These are phyloP conservation scores for Cathartes aura DNA, from an alignment of 2,113 vertebrate genomes.

Conservation along the genomic window DNA sequence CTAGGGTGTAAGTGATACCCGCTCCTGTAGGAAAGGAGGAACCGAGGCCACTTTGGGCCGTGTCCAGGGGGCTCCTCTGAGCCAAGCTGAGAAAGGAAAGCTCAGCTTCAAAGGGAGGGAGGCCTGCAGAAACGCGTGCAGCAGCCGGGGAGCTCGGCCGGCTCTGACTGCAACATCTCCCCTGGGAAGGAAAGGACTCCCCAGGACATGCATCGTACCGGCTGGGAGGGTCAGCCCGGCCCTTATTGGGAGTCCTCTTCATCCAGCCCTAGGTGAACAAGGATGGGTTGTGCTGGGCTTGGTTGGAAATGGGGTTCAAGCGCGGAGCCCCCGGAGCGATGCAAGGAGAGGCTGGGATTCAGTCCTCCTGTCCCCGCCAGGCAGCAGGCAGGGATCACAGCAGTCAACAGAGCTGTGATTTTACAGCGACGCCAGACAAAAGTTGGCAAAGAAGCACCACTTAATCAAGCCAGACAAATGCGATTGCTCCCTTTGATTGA, in stretches of 20 bases:
- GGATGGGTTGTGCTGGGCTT: neutral
- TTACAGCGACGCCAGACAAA: neutral
- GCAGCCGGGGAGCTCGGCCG: rapidly evolving
- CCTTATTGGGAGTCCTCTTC: neutral
- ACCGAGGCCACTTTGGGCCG: neutral
- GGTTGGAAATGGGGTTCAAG: neutral
- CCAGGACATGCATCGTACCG: neutral
- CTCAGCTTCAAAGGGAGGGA: neutral
- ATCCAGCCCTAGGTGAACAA: neutral
- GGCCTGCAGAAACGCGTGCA: neutral
- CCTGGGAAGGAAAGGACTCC: neutral
- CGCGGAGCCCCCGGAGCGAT: rapidly evolving
- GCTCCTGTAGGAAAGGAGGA: neutral
- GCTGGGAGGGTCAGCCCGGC: neutral
- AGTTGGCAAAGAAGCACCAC: conserved; percentile 30
- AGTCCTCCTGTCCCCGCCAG: neutral
- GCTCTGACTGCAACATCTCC: neutral
- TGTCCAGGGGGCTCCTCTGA: neutral
- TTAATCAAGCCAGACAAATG: conserved; percentile 64
- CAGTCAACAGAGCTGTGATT: conserved; percentile 10
- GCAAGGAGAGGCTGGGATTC: neutral
- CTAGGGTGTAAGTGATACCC: conserved; percentile 1
- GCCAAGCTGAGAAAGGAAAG: neutral
- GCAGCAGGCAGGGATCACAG: neutral
- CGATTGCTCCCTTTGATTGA: conserved; percentile 38